Conservation (phyloP, 2,113 vertebrate species). For the Erythrolamprus reginae region DNA sequence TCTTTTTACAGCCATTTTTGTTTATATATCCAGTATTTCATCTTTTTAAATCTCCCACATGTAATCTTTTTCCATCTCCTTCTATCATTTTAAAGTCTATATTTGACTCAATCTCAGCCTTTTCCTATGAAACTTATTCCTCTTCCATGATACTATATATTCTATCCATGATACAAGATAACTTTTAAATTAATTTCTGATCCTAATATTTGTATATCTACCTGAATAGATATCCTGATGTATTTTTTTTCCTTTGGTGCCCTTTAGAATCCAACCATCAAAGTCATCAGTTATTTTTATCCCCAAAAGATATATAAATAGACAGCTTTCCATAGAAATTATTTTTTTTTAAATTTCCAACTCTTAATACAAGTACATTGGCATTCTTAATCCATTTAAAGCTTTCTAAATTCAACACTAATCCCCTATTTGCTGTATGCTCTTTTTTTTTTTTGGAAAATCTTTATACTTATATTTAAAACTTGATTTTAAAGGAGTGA, state of each 20-base stretch:
- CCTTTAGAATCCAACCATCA: neutral
- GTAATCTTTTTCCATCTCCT: neutral
- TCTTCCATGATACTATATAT: neutral
- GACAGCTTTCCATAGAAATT: neutral
- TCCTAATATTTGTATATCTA: neutral
- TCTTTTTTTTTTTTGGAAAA: neutral
- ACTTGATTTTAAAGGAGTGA: neutral
- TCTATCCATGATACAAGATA: neutral
- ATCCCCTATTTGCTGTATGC: neutral
- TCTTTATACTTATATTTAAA: neutral
- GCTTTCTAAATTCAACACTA: neutral
- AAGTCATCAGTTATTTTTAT: neutral
- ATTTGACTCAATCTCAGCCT: neutral
- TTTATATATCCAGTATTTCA: neutral
- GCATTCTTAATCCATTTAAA: neutral
- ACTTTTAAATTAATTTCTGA: neutral
- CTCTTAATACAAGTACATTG: neutral
- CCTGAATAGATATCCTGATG: neutral
- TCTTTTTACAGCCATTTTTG: neutral
- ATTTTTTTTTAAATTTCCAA: neutral
- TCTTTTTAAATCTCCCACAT: neutral
- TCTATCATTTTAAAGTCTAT: neutral
- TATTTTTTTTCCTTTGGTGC: neutral
- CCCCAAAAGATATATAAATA: neutral
- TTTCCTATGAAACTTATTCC: neutral